phyloP scores from a whole-genome alignment of 2,113 vertebrate species.

The Climacteris rufus region DNA sequence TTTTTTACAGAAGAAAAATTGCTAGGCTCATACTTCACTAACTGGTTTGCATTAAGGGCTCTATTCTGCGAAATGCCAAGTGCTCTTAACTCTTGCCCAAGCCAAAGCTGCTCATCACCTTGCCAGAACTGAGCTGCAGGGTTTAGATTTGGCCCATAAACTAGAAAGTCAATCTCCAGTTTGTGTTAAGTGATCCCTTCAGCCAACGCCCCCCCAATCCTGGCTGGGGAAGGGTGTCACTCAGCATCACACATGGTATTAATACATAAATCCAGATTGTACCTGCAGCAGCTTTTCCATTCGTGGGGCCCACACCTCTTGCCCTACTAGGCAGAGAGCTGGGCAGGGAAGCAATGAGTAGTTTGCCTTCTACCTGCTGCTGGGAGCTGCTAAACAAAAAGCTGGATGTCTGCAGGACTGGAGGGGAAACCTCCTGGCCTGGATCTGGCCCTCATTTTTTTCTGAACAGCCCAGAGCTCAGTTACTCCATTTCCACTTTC shows the following conservation, averaged over 20 bases:
- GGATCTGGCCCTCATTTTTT: background rate
- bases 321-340: background rate
- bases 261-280: background rate
- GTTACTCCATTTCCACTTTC: background rate
- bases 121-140: background rate
- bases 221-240: conserved; percentile 8
- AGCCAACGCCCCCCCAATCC: background rate
- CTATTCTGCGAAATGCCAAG: conserved; percentile 16
- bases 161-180: background rate
- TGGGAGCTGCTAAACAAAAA: background rate
- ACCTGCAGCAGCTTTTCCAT: conserved; percentile 18
- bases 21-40: background rate
- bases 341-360: background rate
- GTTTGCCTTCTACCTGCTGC: background rate
- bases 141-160: background rate
- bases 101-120: background rate
- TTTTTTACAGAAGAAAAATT: conserved; percentile 4
- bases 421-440: background rate
- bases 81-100: background rate
- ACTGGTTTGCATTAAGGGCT: conserved; percentile 32
- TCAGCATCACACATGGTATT: conserved; percentile 14
- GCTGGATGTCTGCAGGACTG: background rate
- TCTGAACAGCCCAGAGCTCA: background rate
- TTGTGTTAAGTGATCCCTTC: conserved; percentile 19
- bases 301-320: background rate